Evolutionary conservation across 2,888 invertebrate species (phyloP).

Genomic region (Campoplex nolae): DNA sequence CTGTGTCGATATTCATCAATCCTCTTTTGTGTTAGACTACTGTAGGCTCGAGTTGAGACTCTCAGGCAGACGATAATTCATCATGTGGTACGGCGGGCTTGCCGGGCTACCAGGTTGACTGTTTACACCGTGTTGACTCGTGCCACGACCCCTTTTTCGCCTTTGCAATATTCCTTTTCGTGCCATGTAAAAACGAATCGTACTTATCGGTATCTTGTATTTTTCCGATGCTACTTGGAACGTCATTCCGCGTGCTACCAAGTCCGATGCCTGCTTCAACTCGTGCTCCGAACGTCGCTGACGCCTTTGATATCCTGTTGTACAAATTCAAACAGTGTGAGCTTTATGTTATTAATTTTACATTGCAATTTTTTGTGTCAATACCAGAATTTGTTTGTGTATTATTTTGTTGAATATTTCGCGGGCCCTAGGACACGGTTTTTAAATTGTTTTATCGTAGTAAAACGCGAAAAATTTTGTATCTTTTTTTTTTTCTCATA

Average conservation of each 20-base stretch:
- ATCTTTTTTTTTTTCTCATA: no score
- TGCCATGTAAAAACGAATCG: slow-evolving; percentile 95
- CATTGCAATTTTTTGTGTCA: not conserved
- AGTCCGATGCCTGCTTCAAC: slow-evolving; percentile 92
- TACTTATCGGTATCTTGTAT: slow-evolving; percentile 95
- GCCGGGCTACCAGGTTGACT: slow-evolving; percentile 88
- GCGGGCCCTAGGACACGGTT: no score
- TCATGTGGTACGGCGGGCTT: slow-evolving; percentile 91
- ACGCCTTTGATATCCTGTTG: slow-evolving; percentile 82
- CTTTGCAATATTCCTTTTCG: slow-evolving; percentile 93
- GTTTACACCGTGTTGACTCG: slow-evolving; percentile 84
- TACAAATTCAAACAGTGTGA: slow-evolving; percentile 4
- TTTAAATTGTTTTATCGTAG: no score
- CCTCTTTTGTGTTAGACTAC: slow-evolving; percentile 77
- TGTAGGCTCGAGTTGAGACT: slow-evolving; percentile 84
- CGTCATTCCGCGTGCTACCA: slow-evolving; percentile 94
- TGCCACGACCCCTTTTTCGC: slow-evolving; percentile 91
- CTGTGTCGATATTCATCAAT: slow-evolving; percentile 61
- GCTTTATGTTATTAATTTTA: not conserved
- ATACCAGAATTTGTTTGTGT: no score
- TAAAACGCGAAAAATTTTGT: no score
- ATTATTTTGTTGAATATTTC: no score
- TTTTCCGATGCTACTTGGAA: slow-evolving; percentile 95
- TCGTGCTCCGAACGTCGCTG: slow-evolving; percentile 91
- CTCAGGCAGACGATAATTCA: slow-evolving; percentile 90